Evolutionary conservation across 2,113 vertebrate genomes (phyloP).

Genomic region (Pterocles gutturalis): DNA sequence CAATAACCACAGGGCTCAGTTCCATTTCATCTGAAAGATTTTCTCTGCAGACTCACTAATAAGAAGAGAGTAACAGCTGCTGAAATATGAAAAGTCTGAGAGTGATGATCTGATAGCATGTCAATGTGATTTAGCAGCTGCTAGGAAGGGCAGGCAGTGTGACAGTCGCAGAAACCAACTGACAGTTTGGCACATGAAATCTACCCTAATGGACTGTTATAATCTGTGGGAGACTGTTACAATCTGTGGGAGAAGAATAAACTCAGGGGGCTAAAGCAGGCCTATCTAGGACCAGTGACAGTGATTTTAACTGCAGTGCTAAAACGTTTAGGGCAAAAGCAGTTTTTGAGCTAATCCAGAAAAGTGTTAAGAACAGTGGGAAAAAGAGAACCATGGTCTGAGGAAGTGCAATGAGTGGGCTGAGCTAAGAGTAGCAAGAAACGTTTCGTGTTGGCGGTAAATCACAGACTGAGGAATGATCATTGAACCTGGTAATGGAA

Average conservation of each 20-base stretch:
- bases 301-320: background rate
- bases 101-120: constrained; percentile 44
- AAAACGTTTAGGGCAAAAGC: background rate
- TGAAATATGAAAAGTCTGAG: constrained; percentile 8
- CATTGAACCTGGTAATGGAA: background rate
- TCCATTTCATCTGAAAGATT: constrained; percentile 48
- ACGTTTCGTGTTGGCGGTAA: background rate
- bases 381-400: background rate
- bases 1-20: background rate
- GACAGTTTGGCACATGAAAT: constrained; percentile 25
- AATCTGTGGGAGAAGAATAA: constrained; percentile 25
- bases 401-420: background rate
- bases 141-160: background rate
- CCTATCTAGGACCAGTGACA: background rate
- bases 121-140: constrained; percentile 13
- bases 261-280: background rate
- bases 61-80: constrained; percentile 53
- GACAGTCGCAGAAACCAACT: background rate
- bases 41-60: constrained; percentile 44
- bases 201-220: background rate
- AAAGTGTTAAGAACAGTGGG: background rate
- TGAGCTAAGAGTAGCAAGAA: background rate
- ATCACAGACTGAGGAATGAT: background rate
- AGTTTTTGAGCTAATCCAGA: background rate
- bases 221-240: constrained; percentile 12